Evolutionary conservation across 2,113 vertebrate genomes (phyloP).

Genomic region (Dasyornis broadbenti): DNA sequence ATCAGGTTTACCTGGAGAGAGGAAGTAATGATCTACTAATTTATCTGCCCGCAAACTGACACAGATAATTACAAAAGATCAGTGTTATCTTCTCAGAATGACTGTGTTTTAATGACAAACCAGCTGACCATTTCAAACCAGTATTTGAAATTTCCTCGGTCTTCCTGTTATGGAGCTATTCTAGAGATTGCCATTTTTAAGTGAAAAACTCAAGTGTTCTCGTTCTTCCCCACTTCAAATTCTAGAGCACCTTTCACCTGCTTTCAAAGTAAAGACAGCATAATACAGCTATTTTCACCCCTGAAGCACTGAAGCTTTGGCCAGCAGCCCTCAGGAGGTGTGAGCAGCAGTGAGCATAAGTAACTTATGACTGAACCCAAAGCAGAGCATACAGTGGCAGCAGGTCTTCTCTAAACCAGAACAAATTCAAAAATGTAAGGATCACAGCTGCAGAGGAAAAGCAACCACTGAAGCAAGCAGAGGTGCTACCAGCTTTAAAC

Average conservation of each 20-base stretch:
- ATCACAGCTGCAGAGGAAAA: background rate
- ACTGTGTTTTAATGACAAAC: background rate
- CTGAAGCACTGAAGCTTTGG: background rate
- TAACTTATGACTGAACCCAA: background rate
- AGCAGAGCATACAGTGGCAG: rapidly evolving
- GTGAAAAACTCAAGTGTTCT: background rate
- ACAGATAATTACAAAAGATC: background rate
- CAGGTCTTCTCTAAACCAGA: background rate
- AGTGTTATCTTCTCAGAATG: background rate
- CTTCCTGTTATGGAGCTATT: background rate
- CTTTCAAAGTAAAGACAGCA: background rate
- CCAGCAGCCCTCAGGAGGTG: background rate
- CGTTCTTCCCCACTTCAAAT: background rate
- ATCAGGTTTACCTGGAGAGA: background rate
- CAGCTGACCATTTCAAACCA: background rate
- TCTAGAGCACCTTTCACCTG: background rate
- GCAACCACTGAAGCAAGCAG: background rate
- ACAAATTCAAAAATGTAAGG: background rate
- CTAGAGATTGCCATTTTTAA: background rate
- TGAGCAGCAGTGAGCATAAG: background rate
- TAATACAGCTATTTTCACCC: background rate
- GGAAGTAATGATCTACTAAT: background rate
- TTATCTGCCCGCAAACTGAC: background rate
- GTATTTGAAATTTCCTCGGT: background rate
- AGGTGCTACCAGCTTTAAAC: background rate